Evolutionary conservation across 2,888 invertebrate species (phyloP).

Genomic region (Eupithecia insigniata): DNA sequence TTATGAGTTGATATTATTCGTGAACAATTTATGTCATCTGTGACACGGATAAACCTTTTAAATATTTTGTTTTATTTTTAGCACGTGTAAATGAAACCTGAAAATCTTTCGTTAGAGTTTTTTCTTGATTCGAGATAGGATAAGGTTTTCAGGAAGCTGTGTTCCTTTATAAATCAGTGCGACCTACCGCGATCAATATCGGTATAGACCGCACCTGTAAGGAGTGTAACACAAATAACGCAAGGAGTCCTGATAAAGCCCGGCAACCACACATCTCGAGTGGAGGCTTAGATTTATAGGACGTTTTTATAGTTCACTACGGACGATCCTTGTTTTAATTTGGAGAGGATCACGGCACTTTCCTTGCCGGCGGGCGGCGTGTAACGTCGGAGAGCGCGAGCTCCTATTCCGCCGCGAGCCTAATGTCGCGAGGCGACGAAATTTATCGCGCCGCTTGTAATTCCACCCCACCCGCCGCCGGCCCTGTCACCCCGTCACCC

Average conservation of each 20-base stretch:
- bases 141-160: conserved; percentile 31
- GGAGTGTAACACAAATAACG: conserved; percentile 68
- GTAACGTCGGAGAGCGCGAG: conserved; percentile 48
- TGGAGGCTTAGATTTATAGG: conserved; percentile 70
- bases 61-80: conserved; percentile 22
- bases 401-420: conserved; percentile 72
- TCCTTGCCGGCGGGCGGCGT: conserved; percentile 49
- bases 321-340: conserved; percentile 81
- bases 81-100: background rate
- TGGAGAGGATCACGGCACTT: conserved; percentile 68
- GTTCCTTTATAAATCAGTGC: conserved; percentile 45
- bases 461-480: conserved; percentile 68
- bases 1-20: conserved; percentile 51
- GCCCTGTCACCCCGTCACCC: conserved; percentile 74
- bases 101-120: conserved; percentile 12
- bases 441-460: conserved; percentile 83
- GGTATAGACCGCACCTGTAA: conserved; percentile 62
- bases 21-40: conserved; percentile 34
- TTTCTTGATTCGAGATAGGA: background rate
- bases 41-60: conserved; percentile 31
- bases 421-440: conserved; percentile 78
- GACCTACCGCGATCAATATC: conserved; percentile 62
- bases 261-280: conserved; percentile 70
- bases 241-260: conserved; percentile 64
- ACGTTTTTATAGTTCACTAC: conserved; percentile 76